Conservation (phyloP, 2,797 vertebrate species). For the Gambelia wislizenii region DNA sequence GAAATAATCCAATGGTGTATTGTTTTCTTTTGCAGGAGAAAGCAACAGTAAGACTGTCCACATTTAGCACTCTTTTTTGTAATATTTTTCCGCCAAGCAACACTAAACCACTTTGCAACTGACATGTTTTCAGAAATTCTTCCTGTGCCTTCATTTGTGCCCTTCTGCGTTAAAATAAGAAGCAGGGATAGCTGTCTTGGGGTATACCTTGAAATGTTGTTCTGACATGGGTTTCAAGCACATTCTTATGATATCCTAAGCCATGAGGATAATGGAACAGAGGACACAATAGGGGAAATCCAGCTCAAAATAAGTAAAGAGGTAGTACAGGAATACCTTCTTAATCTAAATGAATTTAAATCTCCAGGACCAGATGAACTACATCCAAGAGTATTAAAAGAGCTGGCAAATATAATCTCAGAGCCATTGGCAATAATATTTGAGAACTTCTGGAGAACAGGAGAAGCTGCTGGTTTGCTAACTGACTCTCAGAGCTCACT, state of each 20-base stretch:
- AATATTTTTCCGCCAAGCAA: slow-evolving; percentile 5
- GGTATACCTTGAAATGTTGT: background rate
- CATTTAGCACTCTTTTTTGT: background rate
- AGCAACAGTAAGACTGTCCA: background rate
- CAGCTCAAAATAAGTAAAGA: too few species aligned
- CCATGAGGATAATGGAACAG: too few species aligned
- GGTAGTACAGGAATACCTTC: too few species aligned
- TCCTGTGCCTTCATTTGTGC: background rate
- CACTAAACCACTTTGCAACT: background rate
- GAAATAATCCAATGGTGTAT: slow-evolving; percentile 9
- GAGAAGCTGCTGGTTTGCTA: too few species aligned
- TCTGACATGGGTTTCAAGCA: background rate
- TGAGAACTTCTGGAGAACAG: too few species aligned
- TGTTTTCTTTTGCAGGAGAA: slow-evolving; percentile 2
- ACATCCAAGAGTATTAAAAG: too few species aligned
- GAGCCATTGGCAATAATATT: too few species aligned
- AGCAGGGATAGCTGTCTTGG: background rate
- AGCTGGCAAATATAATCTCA: too few species aligned
- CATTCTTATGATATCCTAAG: background rate
- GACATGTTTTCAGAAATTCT: background rate
- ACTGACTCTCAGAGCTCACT: too few species aligned
- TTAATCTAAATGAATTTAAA: too few species aligned
- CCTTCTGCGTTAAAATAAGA: background rate
- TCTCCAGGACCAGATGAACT: too few species aligned
- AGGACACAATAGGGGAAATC: too few species aligned